Base-by-base conservation (phyloP, 1,140 invertebrate genomes). In the Anastrepha ludens region DNA sequence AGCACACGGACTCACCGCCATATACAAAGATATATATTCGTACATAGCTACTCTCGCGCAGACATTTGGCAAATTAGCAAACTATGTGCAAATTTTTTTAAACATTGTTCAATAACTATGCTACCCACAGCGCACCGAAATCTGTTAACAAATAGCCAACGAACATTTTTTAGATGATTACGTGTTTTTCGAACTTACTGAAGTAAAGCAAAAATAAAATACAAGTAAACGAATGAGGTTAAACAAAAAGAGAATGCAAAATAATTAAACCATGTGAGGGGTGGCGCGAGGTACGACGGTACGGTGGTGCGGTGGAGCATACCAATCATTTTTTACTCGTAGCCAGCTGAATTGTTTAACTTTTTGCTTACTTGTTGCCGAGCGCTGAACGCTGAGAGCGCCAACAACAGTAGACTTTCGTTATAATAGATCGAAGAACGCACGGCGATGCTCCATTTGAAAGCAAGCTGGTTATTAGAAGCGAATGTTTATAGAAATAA, bases 231-330 rank as follows among this genome's bases (percentile, higher is more conserved):
- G 67, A 74, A 74, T 13, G 67, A 74, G 67, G 67, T 74, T 74
- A 74, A 74, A 74, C 67, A 74, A 74, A 74, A 74, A 74, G 67
- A 74, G 67, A 15, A 74, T n/a, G 17, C 41, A 47, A 74, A 74
- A 74, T 74, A 74, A 74, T 41, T 74, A 62, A 8, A n/a, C 60
- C 60, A 62, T 62, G 65, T 67, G 2, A 67, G 29, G 9, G 29
- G 65, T 67, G 29, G 65, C 29, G 65, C 65, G 1, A 41, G 39
- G 65, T 29, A 41, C 39, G 13, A 11, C 15, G 62, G 9, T 29
- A 29, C 29, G 50, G 50, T 11, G 50, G 50, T 55, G 50, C 17
- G 39, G 41, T 44, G 41, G 15, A 44, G 39, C 39, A 74, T 44
- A 44, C 67, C 11, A 44, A 74, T 44, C 11, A 44, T 4, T 47